Evolutionary conservation across 2,888 invertebrate species (phyloP), one percentile per base, ranked within the genome.

Genomic region (Oscheius sp.): DNA sequence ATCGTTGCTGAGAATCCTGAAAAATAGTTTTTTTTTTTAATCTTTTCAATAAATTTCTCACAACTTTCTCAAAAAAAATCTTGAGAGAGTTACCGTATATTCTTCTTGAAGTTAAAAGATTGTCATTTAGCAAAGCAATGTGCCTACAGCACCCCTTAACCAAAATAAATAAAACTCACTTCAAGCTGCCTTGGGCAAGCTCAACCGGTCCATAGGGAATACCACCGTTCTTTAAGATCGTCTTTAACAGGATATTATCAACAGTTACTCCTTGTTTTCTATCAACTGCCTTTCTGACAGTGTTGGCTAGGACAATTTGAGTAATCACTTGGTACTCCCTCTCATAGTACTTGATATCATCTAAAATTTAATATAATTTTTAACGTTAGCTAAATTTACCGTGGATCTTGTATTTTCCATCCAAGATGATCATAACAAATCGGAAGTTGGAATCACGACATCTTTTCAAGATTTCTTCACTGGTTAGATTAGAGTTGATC

Each of bases 301-400:
- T 17, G n/a, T 3, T n/a, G 10, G 45, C 25, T 20, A 45, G 42
- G 12, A 45, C 29, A 17, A 61, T 42, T 45, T 61, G 61, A 5
- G 61, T 61, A 8, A 42, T n/a, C 4, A 61, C 42, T 27, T 61
- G 61, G 20, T 29, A 27, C 31, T 61, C 45, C 12, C 6, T 17
- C 17, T 61, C 61, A 4, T n/a, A 42, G 27, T 61, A 61, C n/a
- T 61, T 61, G 8, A 61, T 2, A n/a, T 25, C 42, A n/a, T 55
- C 55, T 55, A 33, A n/a, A 55, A 55, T 15, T 6, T n/a, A n/a
- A 8, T 55, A 10, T 45, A 1, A 15, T 10, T 53, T 29, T 27
- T 27, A 25, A 48, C 4, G 4, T 8, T 33, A 20, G 34, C 33
- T 2, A 61, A 25, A 15, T 29, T 15, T 12, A 42, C 27, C 61